A percentile compares a stretch with the other conserved stretches of the same genome.
These are phyloP conservation scores for Argya squamiceps DNA, from an alignment of 2,797 vertebrate species.

Conservation along the genomic window DNA sequence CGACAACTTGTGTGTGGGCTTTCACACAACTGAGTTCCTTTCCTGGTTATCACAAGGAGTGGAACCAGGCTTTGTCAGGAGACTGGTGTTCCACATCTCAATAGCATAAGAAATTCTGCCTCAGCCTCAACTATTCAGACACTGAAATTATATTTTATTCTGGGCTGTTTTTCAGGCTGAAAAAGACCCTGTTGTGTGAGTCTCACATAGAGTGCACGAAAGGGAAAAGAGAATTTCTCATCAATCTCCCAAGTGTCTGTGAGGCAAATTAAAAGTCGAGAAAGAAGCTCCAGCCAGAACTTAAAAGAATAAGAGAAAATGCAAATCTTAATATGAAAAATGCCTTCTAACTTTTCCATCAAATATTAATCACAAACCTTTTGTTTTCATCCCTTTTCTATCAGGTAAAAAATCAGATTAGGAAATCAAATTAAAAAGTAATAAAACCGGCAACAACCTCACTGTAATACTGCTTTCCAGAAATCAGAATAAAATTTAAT, in stretches of 20 bases:
- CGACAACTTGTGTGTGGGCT: not conserved
- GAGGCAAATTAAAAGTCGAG: not conserved
- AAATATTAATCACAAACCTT: not conserved
- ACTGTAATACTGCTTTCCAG: not conserved
- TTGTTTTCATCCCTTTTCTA: not conserved
- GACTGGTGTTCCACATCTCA: not conserved
- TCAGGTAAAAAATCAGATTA: not conserved
- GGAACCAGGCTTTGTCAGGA: not conserved
- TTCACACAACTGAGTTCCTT: not conserved
- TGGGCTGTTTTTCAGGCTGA: not conserved
- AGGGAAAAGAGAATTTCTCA: not conserved
- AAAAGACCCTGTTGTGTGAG: not conserved
- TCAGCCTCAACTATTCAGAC: not conserved
- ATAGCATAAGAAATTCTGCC: not conserved
- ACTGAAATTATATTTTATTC: not conserved
- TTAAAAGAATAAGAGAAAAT: not conserved
- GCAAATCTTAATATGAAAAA: not conserved
- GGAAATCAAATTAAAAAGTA: not conserved
- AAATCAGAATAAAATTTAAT: not conserved
- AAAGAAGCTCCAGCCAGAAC: not conserved
- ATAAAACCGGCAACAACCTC: not conserved
- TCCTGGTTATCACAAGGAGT: not conserved
- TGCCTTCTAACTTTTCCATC: not conserved
- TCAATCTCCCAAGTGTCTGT: not conserved
- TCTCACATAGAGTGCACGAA: not conserved